Conservation (phyloP, 1,140 invertebrate species). For the Mamestra configurata region DNA sequence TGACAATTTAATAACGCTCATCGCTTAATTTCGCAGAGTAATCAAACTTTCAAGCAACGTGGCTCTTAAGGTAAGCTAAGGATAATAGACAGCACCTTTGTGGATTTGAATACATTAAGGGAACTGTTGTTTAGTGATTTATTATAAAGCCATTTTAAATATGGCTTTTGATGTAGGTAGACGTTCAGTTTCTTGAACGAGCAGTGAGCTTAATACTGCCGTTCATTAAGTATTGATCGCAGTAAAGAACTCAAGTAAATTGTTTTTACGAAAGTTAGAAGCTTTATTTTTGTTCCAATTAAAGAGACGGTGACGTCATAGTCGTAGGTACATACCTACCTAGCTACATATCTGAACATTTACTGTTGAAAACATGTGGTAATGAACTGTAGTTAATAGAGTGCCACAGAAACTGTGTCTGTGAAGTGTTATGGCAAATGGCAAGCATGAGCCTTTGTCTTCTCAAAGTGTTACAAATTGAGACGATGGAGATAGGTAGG, state of each 20-base stretch:
- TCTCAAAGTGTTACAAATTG: neutral
- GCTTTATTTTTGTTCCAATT: neutral
- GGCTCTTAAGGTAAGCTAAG: conserved; percentile 60
- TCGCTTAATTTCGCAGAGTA: conserved; percentile 69
- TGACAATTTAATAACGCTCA: conserved; percentile 77
- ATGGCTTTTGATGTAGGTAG: conserved; percentile 39
- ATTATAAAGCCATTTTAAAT: conserved; percentile 57
- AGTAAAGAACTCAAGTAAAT: neutral
- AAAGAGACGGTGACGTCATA: neutral
- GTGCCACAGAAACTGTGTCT: neutral
- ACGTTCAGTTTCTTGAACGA: conserved; percentile 28
- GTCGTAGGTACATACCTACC: neutral
- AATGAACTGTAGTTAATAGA: conserved; percentile 35
- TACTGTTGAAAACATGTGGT: conserved; percentile 11
- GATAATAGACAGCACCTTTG: conserved; percentile 68
- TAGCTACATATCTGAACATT: neutral
- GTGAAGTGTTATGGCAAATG: conserved; percentile 21
- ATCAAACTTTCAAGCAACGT: conserved; percentile 67
- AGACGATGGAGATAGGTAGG: conserved; percentile 10
- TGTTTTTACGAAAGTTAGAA: neutral
- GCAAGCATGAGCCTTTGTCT: conserved; percentile 24
- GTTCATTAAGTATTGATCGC: conserved; percentile 22
- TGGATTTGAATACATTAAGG: conserved; percentile 62
- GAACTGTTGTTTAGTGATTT: conserved; percentile 64
- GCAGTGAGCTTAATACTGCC: neutral